Evolutionary conservation across 2,113 vertebrate species (phyloP), one percentile per base, ranked within the genome.

Genomic region (Etheostoma cragini): DNA sequence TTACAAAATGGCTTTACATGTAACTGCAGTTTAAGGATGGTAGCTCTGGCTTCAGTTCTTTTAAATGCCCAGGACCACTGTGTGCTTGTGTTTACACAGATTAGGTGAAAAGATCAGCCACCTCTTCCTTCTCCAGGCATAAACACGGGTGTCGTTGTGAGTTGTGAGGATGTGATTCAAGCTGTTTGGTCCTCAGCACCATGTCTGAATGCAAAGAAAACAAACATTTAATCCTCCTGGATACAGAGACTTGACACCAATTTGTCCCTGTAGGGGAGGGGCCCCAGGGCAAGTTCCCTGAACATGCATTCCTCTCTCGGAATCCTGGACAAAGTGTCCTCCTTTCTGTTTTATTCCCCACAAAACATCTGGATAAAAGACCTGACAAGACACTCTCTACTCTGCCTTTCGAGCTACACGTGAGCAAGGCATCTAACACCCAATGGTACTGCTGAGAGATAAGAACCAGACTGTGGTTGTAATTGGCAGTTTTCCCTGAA

Each of bases 171-270:
- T 89, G n/a, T 90, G 95, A 67, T 92, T 95, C 95, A 92, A 94
- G 94, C 90, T 91, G 95, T 95, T 96, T 97, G 96, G 95, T 96
- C 96, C 96, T 93, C 87, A 89, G 81, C 95, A 95, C 95, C 94
- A 94, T 89, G 91, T 94, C 95, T 92, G 93, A 95, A 94, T 76
- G 91, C 94, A 97, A 95, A 95, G 95, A 95, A 96, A 97, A 96
- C 94, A 96, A 93, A 93, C 94, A 92, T 93, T 97, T 97, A 97
- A 98, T 97, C 96, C 95, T 97, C 93, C 96, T 94, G 95, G 96
- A 95, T 95, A 96, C 94, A 94, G 93, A 95, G 96, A 96, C 93
- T 95, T 96, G 94, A 97, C 96, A 96, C 96, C 92, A 88, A 94
- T 96, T 96, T 96, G 94, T 96, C 95, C 94, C 95, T 89, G 83